Percentiles rank a stretch among this genome's conserved stretches.
phyloP scores from a whole-genome alignment of 2,797 vertebrate genomes.

The Clarias laeviceps region DNA sequence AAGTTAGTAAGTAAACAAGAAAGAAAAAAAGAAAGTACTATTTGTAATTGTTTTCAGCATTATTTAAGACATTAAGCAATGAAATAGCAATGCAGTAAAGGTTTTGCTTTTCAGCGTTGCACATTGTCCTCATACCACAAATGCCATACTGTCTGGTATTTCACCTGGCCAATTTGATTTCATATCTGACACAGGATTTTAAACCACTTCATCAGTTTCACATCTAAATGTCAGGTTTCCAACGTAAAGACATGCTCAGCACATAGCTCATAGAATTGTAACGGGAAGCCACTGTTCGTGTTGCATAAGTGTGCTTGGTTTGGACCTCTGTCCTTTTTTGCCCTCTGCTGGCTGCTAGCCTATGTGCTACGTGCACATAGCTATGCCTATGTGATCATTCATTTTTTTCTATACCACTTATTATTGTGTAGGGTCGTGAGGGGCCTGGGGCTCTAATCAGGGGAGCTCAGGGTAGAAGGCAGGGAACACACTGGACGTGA shows the following conservation, averaged over 20 bases:
- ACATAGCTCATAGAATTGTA: background rate
- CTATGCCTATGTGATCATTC: too few relatives aligned
- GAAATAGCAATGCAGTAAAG: background rate
- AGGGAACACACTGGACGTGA: too few relatives aligned
- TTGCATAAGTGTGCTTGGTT: background rate
- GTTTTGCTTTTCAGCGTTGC: background rate
- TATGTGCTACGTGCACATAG: background rate
- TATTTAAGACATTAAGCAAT: background rate
- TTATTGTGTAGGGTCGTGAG: too few relatives aligned
- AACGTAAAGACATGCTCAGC: background rate
- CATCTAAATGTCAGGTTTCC: background rate
- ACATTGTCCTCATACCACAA: background rate
- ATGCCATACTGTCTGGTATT: background rate
- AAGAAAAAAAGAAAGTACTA: background rate
- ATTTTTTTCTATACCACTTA: too few relatives aligned
- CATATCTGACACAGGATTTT: background rate
- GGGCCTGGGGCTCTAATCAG: too few relatives aligned
- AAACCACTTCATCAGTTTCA: background rate
- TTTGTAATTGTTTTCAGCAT: background rate
- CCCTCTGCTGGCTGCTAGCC: conserved; percentile 40
- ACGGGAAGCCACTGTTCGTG: background rate
- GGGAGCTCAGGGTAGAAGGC: too few relatives aligned
- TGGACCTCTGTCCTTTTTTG: conserved; percentile 20
- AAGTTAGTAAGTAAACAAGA: too few relatives aligned
- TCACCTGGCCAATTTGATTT: background rate